Base-by-base conservation (phyloP, 2,113 vertebrate genomes). In the Pitta sordida region DNA sequence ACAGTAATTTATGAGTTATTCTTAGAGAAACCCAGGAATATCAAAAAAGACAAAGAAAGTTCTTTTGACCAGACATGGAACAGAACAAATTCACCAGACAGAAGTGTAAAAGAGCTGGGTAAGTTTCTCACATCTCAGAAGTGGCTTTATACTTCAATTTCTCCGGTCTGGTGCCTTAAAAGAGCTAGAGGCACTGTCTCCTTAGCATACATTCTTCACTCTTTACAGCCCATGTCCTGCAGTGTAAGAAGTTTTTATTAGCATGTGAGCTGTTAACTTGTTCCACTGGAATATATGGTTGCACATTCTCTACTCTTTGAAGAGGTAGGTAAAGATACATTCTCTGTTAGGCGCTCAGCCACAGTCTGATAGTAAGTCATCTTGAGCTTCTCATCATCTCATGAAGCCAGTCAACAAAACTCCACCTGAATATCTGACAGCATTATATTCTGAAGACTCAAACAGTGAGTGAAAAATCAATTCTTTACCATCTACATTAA, bases 321-420 rank as follows among this genome's bases (percentile, higher is more conserved):
- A 64, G n/a, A 56, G 27, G 39, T 14, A 53, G 13, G 13, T 39
- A 30, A 79, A 86, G 19, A 70, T 20, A 60, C 2, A 15, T 6
- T 34, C 46, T 37, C 15, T 55, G 22, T 37, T 39, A 83, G 1
- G 2, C 22, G 49, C 15, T 32, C 24, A 80, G n/a, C 29, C 20
- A 24, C 2, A 4, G 15, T 46, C 41, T 2, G 0, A 10, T 63
- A 3, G 0, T 34, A 83, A 63, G 6, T 36, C 4, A 20, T 75
- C 70, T 11, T 52, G 23, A 91, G 68, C 8, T 36, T 64, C 36
- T n/a, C 11, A 36, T 24, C 39, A 73, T 32, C 37, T 80, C 49
- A 65, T 11, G 9, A 76, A 73, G 36, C 14, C 79, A 64, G 56
- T 55, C 36, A 86, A 80, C 24, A 80, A 60, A 76, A 86, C 5